Conservation (phyloP, 2,113 vertebrate species). For the Corythornis madagascariensis region DNA sequence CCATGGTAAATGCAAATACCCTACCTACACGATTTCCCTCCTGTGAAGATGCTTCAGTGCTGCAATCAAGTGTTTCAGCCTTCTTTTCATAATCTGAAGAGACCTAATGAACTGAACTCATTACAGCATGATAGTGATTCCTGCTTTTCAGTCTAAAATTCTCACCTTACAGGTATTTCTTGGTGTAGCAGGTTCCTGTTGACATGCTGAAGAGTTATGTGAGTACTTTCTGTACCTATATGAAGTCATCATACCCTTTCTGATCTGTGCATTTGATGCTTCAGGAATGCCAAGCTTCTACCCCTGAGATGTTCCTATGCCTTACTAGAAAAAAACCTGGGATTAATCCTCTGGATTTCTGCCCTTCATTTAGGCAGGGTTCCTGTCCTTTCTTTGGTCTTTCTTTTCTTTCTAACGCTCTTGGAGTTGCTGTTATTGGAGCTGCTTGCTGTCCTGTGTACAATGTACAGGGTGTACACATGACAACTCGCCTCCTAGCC, state of each 20-base stretch:
- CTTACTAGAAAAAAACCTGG: not conserved
- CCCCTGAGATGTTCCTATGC: not conserved
- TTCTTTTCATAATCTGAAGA: not conserved
- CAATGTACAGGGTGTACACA: fast-evolving
- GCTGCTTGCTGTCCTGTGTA: not conserved
- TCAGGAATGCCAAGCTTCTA: not conserved
- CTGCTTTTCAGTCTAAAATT: not conserved
- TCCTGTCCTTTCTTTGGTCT: not conserved
- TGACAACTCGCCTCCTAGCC: not conserved
- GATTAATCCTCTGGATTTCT: not conserved
- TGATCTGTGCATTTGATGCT: not conserved
- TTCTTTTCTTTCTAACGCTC: not conserved
- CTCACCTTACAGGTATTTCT: not conserved
- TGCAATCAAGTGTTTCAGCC: not conserved
- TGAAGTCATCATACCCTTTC: not conserved
- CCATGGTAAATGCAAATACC: not conserved
- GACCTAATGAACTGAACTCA: not conserved
- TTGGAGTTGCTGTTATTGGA: not conserved
- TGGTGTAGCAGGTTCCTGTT: not conserved
- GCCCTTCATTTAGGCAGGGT: not conserved
- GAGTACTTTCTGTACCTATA: not conserved
- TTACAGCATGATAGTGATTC: not conserved
- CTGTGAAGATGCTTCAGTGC: not conserved
- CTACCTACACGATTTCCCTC: not conserved
- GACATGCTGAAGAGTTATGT: not conserved